Evolutionary conservation across 1,140 invertebrate species (phyloP).

Genomic region (Dufourea novaeangliae): DNA sequence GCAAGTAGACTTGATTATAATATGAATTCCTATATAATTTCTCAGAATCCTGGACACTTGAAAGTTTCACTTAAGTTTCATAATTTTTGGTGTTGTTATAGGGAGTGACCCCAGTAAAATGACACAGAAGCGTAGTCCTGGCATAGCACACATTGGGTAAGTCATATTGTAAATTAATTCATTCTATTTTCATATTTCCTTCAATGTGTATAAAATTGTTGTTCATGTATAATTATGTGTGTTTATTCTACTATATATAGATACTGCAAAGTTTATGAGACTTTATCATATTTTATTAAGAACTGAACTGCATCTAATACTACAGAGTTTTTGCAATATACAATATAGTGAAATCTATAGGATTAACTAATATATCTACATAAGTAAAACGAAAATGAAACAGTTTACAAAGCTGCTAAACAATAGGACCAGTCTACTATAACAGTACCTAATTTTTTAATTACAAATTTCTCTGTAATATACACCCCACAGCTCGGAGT

Average conservation of each 20-base stretch:
- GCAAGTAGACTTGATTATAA: neutral
- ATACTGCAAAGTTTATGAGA: too few relatives aligned
- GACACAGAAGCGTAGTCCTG: slow-evolving; percentile 83
- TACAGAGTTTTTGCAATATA: too few relatives aligned
- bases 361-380: too few relatives aligned
- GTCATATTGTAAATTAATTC: slow-evolving; percentile 63
- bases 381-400: neutral
- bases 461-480: too few relatives aligned
- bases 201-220: neutral
- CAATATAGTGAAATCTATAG: too few relatives aligned
- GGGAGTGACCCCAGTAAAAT: slow-evolving; percentile 85
- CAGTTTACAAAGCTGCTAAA: neutral
- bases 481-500: too few relatives aligned
- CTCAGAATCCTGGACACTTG: neutral
- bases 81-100: slow-evolving; percentile 71
- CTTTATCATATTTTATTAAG: too few relatives aligned
- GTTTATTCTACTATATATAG: neutral
- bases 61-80: too few relatives aligned
- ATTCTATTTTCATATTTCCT: neutral
- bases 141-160: slow-evolving; percentile 83
- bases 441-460: too few relatives aligned
- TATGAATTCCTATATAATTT: neutral
- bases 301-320: too few relatives aligned
- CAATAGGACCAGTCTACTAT: slow-evolving; percentile 24
- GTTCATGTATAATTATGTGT: neutral